These are phyloP conservation scores for Mechanitis mazaeus DNA, from an alignment of 2,888 invertebrate genomes.

Conservation along the genomic window DNA sequence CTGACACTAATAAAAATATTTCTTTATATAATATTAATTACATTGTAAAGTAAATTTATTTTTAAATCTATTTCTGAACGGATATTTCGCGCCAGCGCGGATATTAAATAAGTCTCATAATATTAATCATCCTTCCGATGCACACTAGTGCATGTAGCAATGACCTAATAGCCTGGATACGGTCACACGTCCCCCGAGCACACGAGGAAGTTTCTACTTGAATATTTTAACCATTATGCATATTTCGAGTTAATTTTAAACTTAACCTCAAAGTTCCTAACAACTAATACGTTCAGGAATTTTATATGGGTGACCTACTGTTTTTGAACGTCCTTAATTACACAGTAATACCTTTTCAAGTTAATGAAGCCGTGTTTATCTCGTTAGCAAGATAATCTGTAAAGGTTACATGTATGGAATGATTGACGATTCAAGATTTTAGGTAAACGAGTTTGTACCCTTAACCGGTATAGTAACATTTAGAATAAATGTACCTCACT, in stretches of 20 bases:
- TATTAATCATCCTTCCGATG: conserved; percentile 9
- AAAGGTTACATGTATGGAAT: conserved; percentile 8
- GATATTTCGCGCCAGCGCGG: not conserved
- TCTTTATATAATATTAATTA: no score
- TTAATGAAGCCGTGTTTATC: conserved; percentile 19
- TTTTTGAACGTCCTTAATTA: conserved; percentile 6
- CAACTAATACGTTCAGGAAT: not conserved
- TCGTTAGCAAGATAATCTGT: conserved; percentile 12
- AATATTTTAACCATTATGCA: conserved; percentile 3
- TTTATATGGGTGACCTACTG: not conserved
- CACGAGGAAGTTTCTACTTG: conserved; percentile 7
- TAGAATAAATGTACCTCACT: no score
- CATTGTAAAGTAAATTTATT: no score
- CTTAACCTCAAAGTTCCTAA: no score
- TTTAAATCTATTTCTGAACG: no score
- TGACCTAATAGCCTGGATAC: conserved; percentile 16
- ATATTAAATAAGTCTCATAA: not conserved
- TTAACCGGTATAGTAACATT: no score
- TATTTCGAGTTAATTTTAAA: not conserved
- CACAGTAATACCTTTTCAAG: conserved; percentile 15
- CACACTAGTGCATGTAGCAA: conserved; percentile 8
- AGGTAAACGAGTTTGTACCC: no score
- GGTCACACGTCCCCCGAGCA: not conserved
- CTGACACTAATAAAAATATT: not conserved
- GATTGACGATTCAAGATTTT: no score